Base-by-base conservation (phyloP, 2,888 invertebrate species). In the Rhopalosiphum nymphaeae region DNA sequence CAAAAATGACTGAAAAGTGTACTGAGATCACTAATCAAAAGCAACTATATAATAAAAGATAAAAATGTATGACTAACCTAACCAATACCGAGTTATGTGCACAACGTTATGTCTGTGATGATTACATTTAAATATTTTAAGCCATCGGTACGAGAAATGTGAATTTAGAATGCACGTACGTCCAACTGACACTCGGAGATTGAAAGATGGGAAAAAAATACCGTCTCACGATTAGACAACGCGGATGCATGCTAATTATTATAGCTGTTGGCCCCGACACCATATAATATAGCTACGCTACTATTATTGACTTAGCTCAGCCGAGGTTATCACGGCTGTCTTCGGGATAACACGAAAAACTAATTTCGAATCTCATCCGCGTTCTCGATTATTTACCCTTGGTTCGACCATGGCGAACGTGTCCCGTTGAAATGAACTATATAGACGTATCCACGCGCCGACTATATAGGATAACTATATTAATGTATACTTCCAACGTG, bases 311-410 rank as follows among this genome's bases (percentile, higher is more conserved):
- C 42, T 91, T 56, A 85, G 36, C 84, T 29, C 11, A 13, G 42
- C 44, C 56, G 85, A 85, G 85, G 85, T n/a, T 85, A 56, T 56
- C 26, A n/a, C 36, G 56, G 42, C 16, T 16, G 53, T 88, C 53
- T 91, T 91, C 29, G 91, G 46, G 10, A 78, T 16, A 46, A 86
- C 84, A 84, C 53, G 42, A 91, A 44, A 85, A 56, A 85, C 56
- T 1, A 91, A 84, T 42, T 44, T 78, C 42, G 25, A 26, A n/a
- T 61, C 42, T 42, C 29, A 84, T 84, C 91, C 91, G 84, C 84
- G 36, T 91, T 84, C 53, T 53, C 3, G 36, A n/a, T 42, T 91
- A n/a, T 42, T 91, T 84, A 91, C 67, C 91, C 84, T 91, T 91
- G 91, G 85, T 44, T 29, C 16, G 16, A 13, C 67, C 67, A 36